Conservation (phyloP, 1,140 invertebrate genomes). For the Hermetia illucens region DNA sequence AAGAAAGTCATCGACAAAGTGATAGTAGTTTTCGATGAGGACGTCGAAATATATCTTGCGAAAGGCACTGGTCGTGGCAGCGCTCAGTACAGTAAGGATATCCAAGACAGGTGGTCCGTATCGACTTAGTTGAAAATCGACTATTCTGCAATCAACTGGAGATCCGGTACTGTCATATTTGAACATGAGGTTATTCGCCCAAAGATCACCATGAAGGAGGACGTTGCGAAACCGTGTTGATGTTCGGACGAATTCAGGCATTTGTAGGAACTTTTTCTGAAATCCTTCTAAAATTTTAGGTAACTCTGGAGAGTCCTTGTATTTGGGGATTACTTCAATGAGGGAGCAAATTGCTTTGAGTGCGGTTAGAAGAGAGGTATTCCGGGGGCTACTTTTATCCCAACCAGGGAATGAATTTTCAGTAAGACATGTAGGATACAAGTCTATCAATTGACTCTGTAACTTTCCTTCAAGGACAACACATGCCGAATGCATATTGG, state of each 20-base stretch:
- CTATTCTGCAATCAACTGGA: constrained; percentile 33
- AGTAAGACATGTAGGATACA: neutral
- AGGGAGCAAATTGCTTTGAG: constrained; percentile 7
- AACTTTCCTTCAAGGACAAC: constrained; percentile 32
- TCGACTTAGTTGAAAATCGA: constrained; percentile 47
- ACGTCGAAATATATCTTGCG: constrained; percentile 28
- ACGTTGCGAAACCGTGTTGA: constrained; percentile 38
- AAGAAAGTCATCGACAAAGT: constrained; percentile 28
- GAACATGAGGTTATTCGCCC: constrained; percentile 46
- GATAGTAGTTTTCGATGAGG: constrained; percentile 35
- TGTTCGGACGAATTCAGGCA: constrained; percentile 32
- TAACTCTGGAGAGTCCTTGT: constrained; percentile 16
- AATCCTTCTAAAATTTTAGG: constrained; percentile 20
- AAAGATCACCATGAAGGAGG: constrained; percentile 43
- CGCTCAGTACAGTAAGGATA: constrained; percentile 34
- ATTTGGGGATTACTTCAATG: constrained; percentile 27
- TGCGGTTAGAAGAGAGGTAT: neutral
- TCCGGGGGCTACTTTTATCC: neutral
- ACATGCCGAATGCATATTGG: constrained; percentile 38
- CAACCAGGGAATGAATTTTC: neutral
- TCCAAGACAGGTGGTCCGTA: constrained; percentile 37
- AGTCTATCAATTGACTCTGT: neutral
- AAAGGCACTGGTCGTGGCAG: constrained; percentile 32
- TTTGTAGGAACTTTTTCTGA: constrained; percentile 24
- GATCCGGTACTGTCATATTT: constrained; percentile 29